These are phyloP conservation scores for Scolopax rusticola DNA, from an alignment of 2,797 vertebrate species.

Conservation along the genomic window DNA sequence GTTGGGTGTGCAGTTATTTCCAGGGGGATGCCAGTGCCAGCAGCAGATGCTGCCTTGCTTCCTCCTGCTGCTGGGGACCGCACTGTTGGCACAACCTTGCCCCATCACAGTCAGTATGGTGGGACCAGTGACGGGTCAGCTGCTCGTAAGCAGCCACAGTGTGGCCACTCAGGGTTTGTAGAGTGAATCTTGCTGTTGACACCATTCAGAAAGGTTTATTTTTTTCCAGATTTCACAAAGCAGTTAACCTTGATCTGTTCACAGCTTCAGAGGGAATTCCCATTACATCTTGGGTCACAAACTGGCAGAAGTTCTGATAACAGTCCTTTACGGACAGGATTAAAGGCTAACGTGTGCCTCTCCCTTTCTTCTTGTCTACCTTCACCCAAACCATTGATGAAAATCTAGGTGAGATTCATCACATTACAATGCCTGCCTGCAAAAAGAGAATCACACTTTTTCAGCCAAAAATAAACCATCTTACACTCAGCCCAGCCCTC, in stretches of 20 bases:
- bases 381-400: not conserved
- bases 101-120: fast-evolving
- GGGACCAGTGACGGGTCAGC: not conserved
- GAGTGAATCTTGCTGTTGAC: not conserved
- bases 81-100: not conserved
- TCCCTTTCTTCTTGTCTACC: not conserved
- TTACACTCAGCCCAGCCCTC: not conserved
- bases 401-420: not conserved
- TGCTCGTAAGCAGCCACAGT: fast-evolving
- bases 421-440: not conserved
- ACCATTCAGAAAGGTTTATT: not conserved
- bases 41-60: not conserved
- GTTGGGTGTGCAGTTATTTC: not conserved
- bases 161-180: fast-evolving
- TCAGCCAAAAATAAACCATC: not conserved
- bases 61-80: not conserved
- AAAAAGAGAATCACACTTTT: not conserved
- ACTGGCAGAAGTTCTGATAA: not conserved
- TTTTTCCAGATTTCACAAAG: constrained; percentile 3
- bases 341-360: not conserved
- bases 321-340: not conserved
- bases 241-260: not conserved
- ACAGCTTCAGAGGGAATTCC: not conserved
- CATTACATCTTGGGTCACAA: not conserved
- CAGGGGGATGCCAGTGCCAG: not conserved